Conservation (phyloP, 2,797 vertebrate species). For the Sebastes reedi region DNA sequence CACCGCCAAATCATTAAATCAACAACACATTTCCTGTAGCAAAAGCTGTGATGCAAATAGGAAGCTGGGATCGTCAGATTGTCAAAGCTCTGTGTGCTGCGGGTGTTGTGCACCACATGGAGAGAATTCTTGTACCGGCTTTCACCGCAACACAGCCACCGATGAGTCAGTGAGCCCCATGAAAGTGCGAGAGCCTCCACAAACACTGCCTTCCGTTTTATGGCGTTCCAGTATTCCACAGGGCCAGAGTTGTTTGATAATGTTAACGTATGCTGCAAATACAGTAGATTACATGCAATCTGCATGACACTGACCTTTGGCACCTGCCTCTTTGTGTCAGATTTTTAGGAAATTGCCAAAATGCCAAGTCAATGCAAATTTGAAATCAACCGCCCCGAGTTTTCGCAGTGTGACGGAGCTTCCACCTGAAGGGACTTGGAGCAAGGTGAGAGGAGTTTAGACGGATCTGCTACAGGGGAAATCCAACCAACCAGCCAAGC, state of each 20-base stretch:
- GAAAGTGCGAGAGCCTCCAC: conserved; percentile 43
- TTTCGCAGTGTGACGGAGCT: conserved; percentile 41
- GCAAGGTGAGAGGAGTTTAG: conserved; percentile 15
- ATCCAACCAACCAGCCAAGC: conserved; percentile 36
- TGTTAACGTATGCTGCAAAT: conserved; percentile 1
- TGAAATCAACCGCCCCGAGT: conserved; percentile 33
- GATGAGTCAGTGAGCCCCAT: conserved; percentile 52
- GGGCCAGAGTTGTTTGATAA: not conserved
- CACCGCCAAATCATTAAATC: conserved; percentile 43
- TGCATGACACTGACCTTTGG: not conserved
- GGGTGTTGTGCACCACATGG: conserved; percentile 65
- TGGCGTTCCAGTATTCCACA: not conserved
- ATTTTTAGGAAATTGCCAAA: conserved; percentile 39
- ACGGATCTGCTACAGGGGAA: conserved; percentile 25
- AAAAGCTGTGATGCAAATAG: conserved; percentile 51
- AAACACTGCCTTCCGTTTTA: conserved; percentile 21
- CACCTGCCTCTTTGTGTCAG: conserved; percentile 46
- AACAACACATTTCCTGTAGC: conserved; percentile 56
- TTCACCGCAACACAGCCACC: conserved; percentile 56
- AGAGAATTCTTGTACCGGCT: conserved; percentile 64
- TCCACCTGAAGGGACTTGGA: conserved; percentile 39
- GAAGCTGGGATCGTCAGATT: conserved; percentile 41
- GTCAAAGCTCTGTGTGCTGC: conserved; percentile 43
- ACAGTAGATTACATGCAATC: not conserved
- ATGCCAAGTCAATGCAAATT: conserved; percentile 59